Conservation (phyloP, 2,113 vertebrate species). For the Vicugna pacos region DNA sequence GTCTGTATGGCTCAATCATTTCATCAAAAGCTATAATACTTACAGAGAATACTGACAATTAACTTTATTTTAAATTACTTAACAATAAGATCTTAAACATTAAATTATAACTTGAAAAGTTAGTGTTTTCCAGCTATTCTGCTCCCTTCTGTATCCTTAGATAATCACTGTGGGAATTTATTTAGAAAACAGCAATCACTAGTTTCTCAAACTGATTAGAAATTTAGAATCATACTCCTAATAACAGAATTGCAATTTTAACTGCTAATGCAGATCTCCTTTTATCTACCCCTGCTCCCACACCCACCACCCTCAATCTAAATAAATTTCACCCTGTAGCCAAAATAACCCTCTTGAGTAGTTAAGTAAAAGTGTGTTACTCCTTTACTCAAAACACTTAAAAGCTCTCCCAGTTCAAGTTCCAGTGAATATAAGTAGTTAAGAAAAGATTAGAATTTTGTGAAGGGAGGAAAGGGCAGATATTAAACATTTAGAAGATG, state of each 20-base stretch:
- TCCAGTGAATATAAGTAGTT: neutral
- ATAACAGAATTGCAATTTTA: neutral
- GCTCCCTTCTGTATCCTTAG: neutral
- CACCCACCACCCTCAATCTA: neutral
- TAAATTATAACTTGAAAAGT: conserved; percentile 28
- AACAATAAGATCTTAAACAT: neutral
- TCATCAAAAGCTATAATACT: conserved; percentile 95
- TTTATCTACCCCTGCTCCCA: neutral
- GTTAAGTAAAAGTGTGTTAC: neutral
- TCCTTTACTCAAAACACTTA: conserved; percentile 10
- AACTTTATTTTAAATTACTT: conserved; percentile 30
- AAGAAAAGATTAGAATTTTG: neutral
- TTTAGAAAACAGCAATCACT: neutral
- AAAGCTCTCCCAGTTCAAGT: neutral
- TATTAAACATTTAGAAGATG: neutral
- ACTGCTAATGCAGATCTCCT: neutral
- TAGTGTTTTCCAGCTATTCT: neutral
- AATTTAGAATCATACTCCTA: neutral
- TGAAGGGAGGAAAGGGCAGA: neutral
- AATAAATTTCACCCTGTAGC: neutral
- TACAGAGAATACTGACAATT: conserved; percentile 24
- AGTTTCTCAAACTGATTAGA: neutral
- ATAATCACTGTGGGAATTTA: neutral
- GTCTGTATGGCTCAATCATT: conserved; percentile 96
- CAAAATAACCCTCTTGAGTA: neutral